Base-by-base conservation (phyloP, 2,797 vertebrate species). In the Apodemus agrarius region DNA sequence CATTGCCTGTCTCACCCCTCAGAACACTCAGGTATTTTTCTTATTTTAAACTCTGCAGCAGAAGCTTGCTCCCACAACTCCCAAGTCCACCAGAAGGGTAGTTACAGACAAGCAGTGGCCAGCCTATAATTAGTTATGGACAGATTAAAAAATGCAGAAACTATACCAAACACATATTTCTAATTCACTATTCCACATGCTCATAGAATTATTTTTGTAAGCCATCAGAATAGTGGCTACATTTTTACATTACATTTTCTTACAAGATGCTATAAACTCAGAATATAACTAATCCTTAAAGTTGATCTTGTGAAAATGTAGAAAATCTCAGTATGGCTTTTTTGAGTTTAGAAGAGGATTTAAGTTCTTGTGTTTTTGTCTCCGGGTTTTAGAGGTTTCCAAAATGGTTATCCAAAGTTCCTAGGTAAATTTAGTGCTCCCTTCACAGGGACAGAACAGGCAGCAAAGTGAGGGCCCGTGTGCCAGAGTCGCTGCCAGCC, bases 351-450 rank as follows among this genome's bases (percentile, higher is more conserved):
- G 78, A 94, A 93, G 93, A 88, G 34, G 52, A 17, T 65, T 91
- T 79, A 69, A 37, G 83, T 86, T 69, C n/a, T 81, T 46, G 12
- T 12, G 14, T 67, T 54, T 96, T 63, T 91, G 21, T 72, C 24
- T 95, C 91, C 80, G 81, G 84, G 54, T 79, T 59, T 87, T 94
- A 57, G 12, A 75, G 49, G 85, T 90, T 95, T 89, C 82, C 59
- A 83, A 89, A 90, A 86, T 31, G 52, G 69, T 94, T 95, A 93
- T 90, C 81, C 90, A 90, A 89, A 57, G 88, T 79, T 90, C 95
- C 79, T 11, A 72, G 90, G 93, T 94, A 97, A 96, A 97, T 97
- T 93, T 97, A 97, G 97, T 34, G 46, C 82, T 95, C 31, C 90
- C n/a, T 82, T 96, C 92, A 86, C 91, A 78, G 95, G 96, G 95